A percentile compares a stretch with the other conserved stretches of the same genome.
Evolutionary conservation across 2,113 vertebrate genomes (phyloP).

Genomic region (Tyto alba): DNA sequence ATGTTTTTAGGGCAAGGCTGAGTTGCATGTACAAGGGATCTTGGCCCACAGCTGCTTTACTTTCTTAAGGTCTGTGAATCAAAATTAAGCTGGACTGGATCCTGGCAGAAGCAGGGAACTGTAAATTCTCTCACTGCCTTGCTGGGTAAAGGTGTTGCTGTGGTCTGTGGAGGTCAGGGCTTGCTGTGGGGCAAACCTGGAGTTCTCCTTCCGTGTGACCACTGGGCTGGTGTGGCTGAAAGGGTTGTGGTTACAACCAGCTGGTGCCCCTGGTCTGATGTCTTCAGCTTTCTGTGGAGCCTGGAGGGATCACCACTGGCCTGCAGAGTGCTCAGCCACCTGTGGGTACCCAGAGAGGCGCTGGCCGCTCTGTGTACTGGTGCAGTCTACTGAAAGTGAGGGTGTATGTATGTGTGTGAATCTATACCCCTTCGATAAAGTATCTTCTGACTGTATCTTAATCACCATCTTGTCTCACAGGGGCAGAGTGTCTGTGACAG

Average conservation of each 20-base stretch:
- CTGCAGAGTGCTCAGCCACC: background rate
- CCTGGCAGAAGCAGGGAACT: background rate
- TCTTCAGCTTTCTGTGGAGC: background rate
- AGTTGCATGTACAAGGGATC: background rate
- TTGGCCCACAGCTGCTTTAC: background rate
- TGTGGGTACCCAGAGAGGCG: rapidly evolving
- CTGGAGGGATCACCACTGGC: background rate
- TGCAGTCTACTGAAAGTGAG: background rate
- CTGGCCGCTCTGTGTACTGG: background rate
- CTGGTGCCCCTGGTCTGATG: background rate
- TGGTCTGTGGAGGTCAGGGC: background rate
- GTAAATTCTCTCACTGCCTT: background rate
- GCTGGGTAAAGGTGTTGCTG: background rate
- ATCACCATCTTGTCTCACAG: constrained; percentile 37
- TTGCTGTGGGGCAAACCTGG: background rate
- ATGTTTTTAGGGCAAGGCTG: background rate
- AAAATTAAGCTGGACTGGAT: background rate
- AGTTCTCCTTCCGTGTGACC: background rate
- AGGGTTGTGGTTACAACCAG: background rate
- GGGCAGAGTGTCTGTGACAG: constrained; percentile 74
- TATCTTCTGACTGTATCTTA: rapidly evolving
- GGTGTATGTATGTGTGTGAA: rapidly evolving
- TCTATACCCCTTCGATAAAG: rapidly evolving
- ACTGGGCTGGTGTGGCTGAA: background rate
- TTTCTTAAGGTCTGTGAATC: background rate